These are phyloP conservation scores for Mimumesa dahlbomi DNA, from an alignment of 2,888 invertebrate species.

Conservation along the genomic window DNA sequence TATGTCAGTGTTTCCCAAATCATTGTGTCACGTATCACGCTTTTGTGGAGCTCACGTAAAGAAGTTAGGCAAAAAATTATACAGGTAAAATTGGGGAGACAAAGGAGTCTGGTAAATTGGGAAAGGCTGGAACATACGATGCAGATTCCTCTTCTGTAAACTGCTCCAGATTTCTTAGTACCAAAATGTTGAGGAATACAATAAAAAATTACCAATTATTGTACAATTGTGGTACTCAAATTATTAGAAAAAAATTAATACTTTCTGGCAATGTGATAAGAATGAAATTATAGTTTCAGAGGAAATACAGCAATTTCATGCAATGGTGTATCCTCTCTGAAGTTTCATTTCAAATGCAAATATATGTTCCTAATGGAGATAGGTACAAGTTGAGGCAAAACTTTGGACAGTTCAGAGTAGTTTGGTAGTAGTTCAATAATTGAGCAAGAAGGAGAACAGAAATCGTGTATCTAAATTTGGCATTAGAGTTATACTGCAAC, in stretches of 20 bases:
- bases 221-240: neutral
- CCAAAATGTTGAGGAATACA: neutral
- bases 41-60: neutral
- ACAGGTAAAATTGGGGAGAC: neutral
- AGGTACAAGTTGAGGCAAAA: too few species aligned
- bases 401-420: neutral
- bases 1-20: constrained; percentile 7
- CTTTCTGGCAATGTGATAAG: neutral
- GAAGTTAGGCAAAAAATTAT: neutral
- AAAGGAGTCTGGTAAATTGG: too few species aligned
- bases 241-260: neutral
- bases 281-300: neutral
- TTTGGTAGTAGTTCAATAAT: neutral
- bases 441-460: neutral
- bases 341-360: neutral
- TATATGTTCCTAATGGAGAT: too few species aligned
- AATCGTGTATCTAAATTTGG: neutral
- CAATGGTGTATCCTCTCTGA: neutral
- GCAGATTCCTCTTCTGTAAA: neutral
- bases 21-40: constrained; percentile 2
- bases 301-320: too few species aligned
- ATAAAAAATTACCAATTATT: neutral
- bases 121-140: neutral
- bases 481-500: constrained; percentile 11
- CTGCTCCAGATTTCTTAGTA: neutral